Percentiles rank a stretch among this genome's conserved stretches.
Conservation (phyloP, 2,113 vertebrate genomes). For the Siniperca knerii region DNA sequence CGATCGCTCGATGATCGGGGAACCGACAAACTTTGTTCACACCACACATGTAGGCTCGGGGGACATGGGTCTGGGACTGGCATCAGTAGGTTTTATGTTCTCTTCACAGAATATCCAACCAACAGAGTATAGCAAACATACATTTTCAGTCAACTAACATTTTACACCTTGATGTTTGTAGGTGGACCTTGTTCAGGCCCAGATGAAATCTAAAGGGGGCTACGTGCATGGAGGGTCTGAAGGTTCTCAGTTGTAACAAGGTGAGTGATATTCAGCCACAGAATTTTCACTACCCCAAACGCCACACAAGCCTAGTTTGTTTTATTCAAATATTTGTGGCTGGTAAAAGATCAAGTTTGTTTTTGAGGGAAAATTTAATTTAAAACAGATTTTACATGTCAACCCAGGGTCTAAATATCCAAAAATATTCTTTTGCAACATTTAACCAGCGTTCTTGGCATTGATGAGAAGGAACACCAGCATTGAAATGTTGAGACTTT, state of each 20-base stretch:
- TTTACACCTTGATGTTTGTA: slow-evolving; percentile 50
- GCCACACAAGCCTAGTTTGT: not conserved
- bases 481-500: not conserved
- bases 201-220: slow-evolving; percentile 93
- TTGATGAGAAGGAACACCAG: not conserved
- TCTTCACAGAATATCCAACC: not conserved
- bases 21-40: slow-evolving; percentile 94
- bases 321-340: not conserved
- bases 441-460: not conserved
- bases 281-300: slow-evolving; percentile 24
- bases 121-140: no score
- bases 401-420: not conserved
- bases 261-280: slow-evolving; percentile 56
- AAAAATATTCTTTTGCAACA: not conserved
- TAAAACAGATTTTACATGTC: not conserved
- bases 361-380: not conserved
- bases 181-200: slow-evolving; percentile 88
- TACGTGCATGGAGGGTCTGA: slow-evolving; percentile 85
- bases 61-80: slow-evolving; percentile 85
- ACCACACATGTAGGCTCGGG: slow-evolving; percentile 91
- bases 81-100: slow-evolving; percentile 82
- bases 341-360: not conserved
- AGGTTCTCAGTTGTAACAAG: slow-evolving; percentile 82
- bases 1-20: slow-evolving; percentile 93
- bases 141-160: not conserved